phyloP scores from a whole-genome alignment of 2,113 vertebrate genomes.

The Oxygymnocypris stewartii region DNA sequence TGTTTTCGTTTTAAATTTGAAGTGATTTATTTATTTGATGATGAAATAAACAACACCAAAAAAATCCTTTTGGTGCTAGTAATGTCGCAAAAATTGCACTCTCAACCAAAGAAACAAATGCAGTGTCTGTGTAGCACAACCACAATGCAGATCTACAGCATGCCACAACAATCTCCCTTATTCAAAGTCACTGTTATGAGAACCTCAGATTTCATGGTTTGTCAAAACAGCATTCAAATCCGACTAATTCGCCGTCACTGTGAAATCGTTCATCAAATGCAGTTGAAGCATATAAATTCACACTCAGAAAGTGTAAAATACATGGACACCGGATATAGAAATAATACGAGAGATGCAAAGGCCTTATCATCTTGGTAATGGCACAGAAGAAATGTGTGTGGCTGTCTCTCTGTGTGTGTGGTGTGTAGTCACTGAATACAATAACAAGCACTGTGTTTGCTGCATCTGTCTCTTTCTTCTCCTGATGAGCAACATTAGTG shows the following conservation, averaged over 20 bases:
- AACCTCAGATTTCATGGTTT: neutral
- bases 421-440: conserved; percentile 52
- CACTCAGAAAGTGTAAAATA: neutral
- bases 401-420: neutral
- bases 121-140: neutral
- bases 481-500: conserved; percentile 52
- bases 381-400: neutral
- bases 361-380: neutral
- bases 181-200: neutral
- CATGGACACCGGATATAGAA: neutral
- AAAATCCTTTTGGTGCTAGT: neutral
- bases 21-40: neutral
- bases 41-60: neutral
- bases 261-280: neutral
- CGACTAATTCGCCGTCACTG: neutral
- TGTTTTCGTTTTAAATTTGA: neutral
- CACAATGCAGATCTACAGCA: neutral
- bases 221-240: neutral
- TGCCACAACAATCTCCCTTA: neutral
- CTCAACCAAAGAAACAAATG: neutral
- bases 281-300: neutral
- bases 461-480: conserved; percentile 43
- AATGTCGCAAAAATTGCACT: neutral
- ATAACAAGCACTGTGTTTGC: conserved; percentile 60
- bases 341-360: neutral